phyloP scores from a whole-genome alignment of 2,797 vertebrate species.

The Lutjanus argentimaculatus region DNA sequence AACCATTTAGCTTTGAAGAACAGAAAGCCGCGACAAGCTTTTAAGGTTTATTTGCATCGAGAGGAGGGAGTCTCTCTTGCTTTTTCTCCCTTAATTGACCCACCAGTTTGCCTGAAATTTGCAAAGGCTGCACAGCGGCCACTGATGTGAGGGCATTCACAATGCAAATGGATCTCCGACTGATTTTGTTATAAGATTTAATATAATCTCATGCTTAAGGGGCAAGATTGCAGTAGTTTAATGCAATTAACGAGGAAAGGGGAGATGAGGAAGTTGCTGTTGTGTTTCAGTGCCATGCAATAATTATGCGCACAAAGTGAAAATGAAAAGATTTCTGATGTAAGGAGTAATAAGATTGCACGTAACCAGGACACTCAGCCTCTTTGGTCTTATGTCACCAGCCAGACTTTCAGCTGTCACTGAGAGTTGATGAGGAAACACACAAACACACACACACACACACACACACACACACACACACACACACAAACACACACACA shows the following conservation, averaged over 20 bases:
- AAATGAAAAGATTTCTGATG: conserved; percentile 33
- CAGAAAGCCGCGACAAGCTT: conserved; percentile 71
- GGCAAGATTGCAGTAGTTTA: conserved; percentile 16
- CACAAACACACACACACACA: background rate
- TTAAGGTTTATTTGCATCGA: conserved; percentile 79
- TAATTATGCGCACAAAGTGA: conserved; percentile 38
- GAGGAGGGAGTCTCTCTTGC: conserved; percentile 65
- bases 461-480: too few relatives aligned
- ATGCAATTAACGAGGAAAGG: conserved; percentile 38
- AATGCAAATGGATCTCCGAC: conserved; percentile 48
- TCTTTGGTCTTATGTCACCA: conserved; percentile 36
- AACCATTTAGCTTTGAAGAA: conserved; percentile 81
- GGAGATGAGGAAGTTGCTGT: conserved; percentile 13
- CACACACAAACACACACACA: background rate
- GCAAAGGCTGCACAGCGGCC: conserved; percentile 43
- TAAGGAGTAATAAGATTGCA: conserved; percentile 11
- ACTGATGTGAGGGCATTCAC: conserved; percentile 44
- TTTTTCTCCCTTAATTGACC: conserved; percentile 72
- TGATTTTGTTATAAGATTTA: conserved; percentile 37
- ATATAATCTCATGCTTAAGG: conserved; percentile 40
- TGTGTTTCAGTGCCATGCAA: conserved; percentile 18
- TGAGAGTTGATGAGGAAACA: conserved; percentile 37
- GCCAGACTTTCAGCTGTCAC: conserved; percentile 39
- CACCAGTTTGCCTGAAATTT: conserved; percentile 63
- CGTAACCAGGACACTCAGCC: conserved; percentile 17